Evolutionary conservation across 2,888 invertebrate genomes (phyloP), one percentile per base, ranked within the genome.

Genomic region (Timema cristinae): DNA sequence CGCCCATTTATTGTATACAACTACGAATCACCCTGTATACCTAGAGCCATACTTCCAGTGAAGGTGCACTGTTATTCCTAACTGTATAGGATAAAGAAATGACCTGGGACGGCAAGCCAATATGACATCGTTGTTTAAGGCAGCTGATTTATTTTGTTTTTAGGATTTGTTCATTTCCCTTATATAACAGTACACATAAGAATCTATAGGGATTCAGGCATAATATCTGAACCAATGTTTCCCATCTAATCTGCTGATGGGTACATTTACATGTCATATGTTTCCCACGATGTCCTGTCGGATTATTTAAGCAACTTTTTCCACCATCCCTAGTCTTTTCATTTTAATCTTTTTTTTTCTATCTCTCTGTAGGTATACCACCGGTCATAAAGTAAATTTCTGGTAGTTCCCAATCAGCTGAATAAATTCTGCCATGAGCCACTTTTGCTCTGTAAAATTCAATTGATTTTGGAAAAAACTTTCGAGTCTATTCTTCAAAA

Each of bases 291-390:
- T 59, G 59, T 59, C n/a, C 32, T 59, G 59, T 59, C 6, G 59
- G 59, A 59, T n/a, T 59, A 59, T 59, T 59, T 59, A 13, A n/a
- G 59, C 59, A 59, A n/a, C 9, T 59, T 59, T 59, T n/a, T n/a
- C 59, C 15, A 59, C 59, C 8, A 59, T 13, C 6, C n/a, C n/a
- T n/a, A 59, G 13, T 59, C 59, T 5, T 32, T 6, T 59, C 13
- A 32, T 59, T 59, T 59, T 59, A 13, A n/a, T 13, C 15, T 5
- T 10, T 32, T 59, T 15, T 13, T 13, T n/a, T 59, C n/a, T 6
- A 2, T n/a, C 8, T 59, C 59, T 59, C n/a, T n/a, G n/a, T n/a
- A n/a, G n/a, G 13, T 11, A 13, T 59, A 13, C 59, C 15, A 59
- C 5, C 32, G 59, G 15, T 59, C 59, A 13, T 59, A 59, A 7